Percentiles rank a stretch among this genome's conserved stretches.
Conservation (phyloP, 2,113 vertebrate species). For the Apteryx owenii region DNA sequence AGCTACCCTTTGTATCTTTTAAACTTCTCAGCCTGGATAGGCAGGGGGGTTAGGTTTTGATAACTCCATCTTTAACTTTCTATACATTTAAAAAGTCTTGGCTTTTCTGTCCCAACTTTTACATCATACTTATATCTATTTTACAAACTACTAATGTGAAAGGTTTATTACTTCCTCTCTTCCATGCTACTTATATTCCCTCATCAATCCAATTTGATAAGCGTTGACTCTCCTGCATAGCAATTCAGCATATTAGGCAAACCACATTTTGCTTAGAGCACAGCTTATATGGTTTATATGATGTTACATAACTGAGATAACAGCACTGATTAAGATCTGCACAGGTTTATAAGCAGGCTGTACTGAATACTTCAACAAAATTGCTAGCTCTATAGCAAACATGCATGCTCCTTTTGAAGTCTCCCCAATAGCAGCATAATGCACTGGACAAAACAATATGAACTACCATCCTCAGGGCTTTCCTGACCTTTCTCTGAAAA, state of each 20-base stretch:
- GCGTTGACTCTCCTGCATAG: background rate
- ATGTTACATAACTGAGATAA: background rate
- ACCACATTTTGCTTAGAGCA: background rate
- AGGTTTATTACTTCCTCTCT: background rate
- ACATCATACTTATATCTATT: background rate
- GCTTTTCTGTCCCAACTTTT: background rate
- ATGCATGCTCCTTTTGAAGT: accelerated
- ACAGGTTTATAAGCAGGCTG: background rate
- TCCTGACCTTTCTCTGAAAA: background rate
- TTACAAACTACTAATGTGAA: background rate
- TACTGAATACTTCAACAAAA: background rate
- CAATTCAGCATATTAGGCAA: background rate
- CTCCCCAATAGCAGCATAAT: background rate
- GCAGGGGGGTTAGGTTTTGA: background rate
- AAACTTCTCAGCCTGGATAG: background rate
- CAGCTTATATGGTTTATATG: background rate
- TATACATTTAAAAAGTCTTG: background rate
- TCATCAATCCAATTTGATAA: background rate
- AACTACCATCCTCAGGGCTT: background rate
- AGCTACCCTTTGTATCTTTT: background rate
- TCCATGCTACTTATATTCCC: background rate
- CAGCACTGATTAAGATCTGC: background rate
- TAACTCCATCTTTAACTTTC: background rate
- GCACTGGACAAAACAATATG: background rate
- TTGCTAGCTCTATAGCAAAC: background rate